phyloP scores from a whole-genome alignment of 2,797 vertebrate genomes.

The Rhinatrema bivittatum region DNA sequence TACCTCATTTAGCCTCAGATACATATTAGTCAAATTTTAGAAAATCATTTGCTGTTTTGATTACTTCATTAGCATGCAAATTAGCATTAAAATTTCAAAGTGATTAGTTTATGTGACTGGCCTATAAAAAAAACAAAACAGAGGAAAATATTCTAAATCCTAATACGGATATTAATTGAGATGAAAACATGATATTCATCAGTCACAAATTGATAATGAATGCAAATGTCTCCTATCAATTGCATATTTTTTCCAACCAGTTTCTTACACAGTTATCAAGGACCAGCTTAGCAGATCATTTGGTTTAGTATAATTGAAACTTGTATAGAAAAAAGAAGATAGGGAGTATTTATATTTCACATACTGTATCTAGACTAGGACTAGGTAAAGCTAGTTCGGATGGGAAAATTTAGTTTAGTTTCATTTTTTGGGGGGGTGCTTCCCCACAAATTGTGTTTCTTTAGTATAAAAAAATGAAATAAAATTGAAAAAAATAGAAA shows the following conservation, averaged over 20 bases:
- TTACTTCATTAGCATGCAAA: constrained; percentile 9
- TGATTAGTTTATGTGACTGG: background rate
- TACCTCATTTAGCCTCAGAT: constrained; percentile 5
- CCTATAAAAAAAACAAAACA: constrained; percentile 5
- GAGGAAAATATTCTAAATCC: constrained; percentile 6
- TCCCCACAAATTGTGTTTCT: too few species aligned
- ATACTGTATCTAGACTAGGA: too few species aligned
- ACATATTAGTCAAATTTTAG: constrained; percentile 5
- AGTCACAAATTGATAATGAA: background rate
- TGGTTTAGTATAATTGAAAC: too few species aligned
- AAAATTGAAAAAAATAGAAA: too few species aligned
- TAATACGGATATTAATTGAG: constrained; percentile 1
- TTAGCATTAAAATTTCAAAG: constrained; percentile 14
- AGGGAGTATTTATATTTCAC: too few species aligned
- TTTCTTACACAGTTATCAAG: constrained; percentile 2
- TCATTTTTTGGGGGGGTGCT: too few species aligned
- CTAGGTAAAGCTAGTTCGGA: too few species aligned
- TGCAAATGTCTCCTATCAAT: background rate
- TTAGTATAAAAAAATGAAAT: too few species aligned
- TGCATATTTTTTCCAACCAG: background rate
- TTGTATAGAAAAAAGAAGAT: too few species aligned
- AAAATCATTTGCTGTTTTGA: constrained; percentile 5
- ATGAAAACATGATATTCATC: constrained; percentile 1
- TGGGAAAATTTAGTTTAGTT: too few species aligned
- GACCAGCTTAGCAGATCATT: background rate